Conservation (phyloP, 2,888 invertebrate genomes). For the Mystacides longicornis region DNA sequence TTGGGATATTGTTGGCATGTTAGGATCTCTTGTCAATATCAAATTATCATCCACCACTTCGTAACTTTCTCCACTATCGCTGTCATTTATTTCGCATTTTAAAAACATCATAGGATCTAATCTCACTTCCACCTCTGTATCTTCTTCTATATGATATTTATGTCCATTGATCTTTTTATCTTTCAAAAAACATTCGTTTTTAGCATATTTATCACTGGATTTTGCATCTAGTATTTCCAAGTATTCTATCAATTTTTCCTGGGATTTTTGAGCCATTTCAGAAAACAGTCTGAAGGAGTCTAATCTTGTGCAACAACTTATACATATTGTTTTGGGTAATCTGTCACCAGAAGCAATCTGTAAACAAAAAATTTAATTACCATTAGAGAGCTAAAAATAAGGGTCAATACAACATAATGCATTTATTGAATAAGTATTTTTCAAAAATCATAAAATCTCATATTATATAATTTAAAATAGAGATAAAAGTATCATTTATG, state of each 20-base stretch:
- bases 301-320: constrained; percentile 55
- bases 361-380: no score
- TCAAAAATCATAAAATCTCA: no score
- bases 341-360: constrained; percentile 60
- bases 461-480: no score
- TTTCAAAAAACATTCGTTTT: constrained; percentile 40
- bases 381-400: no score
- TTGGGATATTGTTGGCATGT: constrained; percentile 6
- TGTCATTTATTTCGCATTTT: constrained; percentile 47
- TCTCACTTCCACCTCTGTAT: constrained; percentile 58
- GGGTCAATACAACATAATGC: no score
- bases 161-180: constrained; percentile 26
- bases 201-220: constrained; percentile 28
- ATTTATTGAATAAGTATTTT: no score
- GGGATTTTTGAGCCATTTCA: constrained; percentile 55
- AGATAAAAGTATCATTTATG: no score
- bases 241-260: constrained; percentile 47
- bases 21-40: constrained; percentile 6
- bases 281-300: constrained; percentile 62
- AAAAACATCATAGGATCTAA: constrained; percentile 64
- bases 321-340: constrained; percentile 62
- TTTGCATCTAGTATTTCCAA: constrained; percentile 29
- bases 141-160: constrained; percentile 29
- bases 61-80: constrained; percentile 27
- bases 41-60: constrained; percentile 19